These are phyloP conservation scores for Eulemur coronatus DNA, from an alignment of 2,797 vertebrate species.

Conservation along the genomic window DNA sequence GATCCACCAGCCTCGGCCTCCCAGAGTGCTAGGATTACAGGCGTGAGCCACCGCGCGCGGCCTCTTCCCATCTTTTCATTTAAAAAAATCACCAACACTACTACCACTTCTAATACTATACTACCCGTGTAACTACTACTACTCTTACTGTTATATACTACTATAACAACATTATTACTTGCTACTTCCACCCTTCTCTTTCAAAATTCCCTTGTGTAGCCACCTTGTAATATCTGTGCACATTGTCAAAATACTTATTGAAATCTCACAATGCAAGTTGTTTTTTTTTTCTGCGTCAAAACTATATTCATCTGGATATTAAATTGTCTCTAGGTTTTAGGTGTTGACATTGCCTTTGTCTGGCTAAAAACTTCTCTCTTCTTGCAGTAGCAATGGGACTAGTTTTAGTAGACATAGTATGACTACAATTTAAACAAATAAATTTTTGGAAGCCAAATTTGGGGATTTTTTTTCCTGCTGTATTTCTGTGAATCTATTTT, in stretches of 20 bases:
- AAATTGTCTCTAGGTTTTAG: too few species aligned
- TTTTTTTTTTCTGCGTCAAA: neutral
- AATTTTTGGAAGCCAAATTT: neutral
- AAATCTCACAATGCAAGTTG: neutral
- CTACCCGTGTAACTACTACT: too few species aligned
- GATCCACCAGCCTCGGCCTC: too few species aligned
- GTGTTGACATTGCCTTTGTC: neutral
- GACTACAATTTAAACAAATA: neutral
- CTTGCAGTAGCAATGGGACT: neutral
- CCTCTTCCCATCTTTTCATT: neutral
- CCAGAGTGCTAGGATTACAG: too few species aligned
- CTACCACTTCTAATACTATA: neutral
- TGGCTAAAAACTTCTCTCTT: neutral
- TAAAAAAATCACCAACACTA: neutral
- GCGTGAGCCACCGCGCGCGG: too few species aligned
- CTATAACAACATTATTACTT: neutral
- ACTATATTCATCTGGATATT: neutral
- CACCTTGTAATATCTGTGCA: neutral
- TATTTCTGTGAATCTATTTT: neutral
- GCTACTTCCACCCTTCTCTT: neutral
- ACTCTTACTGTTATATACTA: neutral
- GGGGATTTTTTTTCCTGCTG: neutral
- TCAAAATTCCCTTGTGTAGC: neutral
- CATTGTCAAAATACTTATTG: neutral
- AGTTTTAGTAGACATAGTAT: accelerated